phyloP scores from a whole-genome alignment of 2,797 vertebrate genomes.

The Helostoma temminkii region DNA sequence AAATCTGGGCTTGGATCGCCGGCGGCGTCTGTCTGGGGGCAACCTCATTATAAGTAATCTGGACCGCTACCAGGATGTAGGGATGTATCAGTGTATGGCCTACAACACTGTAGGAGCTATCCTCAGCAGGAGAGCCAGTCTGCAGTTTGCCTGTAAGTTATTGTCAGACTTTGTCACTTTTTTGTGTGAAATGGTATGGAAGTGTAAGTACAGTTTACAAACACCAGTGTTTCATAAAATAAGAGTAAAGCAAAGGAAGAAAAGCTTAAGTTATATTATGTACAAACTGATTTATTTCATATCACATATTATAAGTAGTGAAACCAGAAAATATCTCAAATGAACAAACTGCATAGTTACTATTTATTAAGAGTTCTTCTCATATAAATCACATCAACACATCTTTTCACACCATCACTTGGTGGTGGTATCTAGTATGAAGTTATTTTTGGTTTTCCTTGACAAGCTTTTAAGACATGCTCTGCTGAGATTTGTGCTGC shows the following conservation, averaged over 20 bases:
- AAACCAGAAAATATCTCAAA: constrained; percentile 16
- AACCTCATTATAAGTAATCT: constrained; percentile 89
- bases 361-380: constrained; percentile 39
- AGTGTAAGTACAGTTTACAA: constrained; percentile 34
- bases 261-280: not conserved
- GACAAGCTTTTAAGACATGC: constrained; percentile 43
- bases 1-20: constrained; percentile 84
- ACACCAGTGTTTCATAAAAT: no score
- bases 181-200: constrained; percentile 7
- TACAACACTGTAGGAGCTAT: constrained; percentile 88
- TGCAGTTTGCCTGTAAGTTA: constrained; percentile 91
- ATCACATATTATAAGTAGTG: not conserved
- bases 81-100: constrained; percentile 90
- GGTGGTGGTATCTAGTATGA: constrained; percentile 2
- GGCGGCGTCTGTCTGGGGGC: constrained; percentile 85
- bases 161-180: constrained; percentile 11
- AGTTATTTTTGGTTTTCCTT: constrained; percentile 35
- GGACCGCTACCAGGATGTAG: constrained; percentile 85
- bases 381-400: constrained; percentile 34
- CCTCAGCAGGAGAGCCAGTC: constrained; percentile 88
- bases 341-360: constrained; percentile 9
- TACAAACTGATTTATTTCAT: constrained; percentile 11
- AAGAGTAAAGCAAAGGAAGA: constrained; percentile 24
- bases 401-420: constrained; percentile 48
- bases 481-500: not conserved